phyloP scores from a whole-genome alignment of 2,113 vertebrate genomes.

The Canis aureus region DNA sequence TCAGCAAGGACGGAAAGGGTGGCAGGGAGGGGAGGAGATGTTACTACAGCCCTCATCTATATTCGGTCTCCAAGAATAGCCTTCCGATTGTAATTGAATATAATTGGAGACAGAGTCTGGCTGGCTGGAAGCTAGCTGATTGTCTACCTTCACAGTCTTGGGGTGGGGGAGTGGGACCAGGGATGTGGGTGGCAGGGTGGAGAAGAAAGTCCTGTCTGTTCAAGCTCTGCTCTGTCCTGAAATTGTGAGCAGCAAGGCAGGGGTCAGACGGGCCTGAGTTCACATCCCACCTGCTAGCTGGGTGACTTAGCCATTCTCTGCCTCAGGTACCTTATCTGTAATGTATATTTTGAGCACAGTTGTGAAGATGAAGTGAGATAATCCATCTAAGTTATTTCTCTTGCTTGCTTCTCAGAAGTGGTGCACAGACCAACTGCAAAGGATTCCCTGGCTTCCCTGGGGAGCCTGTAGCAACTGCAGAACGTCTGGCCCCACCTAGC shows the following conservation, averaged over 20 bases:
- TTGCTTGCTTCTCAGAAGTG: background rate
- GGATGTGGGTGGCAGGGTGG: background rate
- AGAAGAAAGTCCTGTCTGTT: background rate
- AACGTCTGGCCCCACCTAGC: accelerated
- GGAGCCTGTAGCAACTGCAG: background rate
- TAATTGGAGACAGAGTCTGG: constrained; percentile 33
- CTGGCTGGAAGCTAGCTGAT: constrained; percentile 5
- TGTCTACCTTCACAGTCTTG: background rate
- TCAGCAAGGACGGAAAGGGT: background rate
- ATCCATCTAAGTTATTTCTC: accelerated
- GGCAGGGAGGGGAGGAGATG: background rate
- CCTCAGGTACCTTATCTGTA: background rate
- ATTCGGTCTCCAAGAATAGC: background rate
- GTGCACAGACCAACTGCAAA: accelerated
- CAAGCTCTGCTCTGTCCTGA: background rate
- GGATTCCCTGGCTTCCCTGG: no score
- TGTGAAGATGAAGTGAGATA: background rate
- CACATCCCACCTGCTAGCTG: background rate
- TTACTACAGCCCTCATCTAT: background rate
- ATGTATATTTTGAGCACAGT: background rate
- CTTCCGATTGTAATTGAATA: background rate
- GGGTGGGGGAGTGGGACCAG: background rate
- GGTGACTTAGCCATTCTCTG: background rate
- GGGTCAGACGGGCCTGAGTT: background rate
- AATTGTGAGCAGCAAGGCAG: background rate